Evolutionary conservation across 2,113 vertebrate genomes (phyloP).

Genomic region (Cyphomyrus discorhynchus): DNA sequence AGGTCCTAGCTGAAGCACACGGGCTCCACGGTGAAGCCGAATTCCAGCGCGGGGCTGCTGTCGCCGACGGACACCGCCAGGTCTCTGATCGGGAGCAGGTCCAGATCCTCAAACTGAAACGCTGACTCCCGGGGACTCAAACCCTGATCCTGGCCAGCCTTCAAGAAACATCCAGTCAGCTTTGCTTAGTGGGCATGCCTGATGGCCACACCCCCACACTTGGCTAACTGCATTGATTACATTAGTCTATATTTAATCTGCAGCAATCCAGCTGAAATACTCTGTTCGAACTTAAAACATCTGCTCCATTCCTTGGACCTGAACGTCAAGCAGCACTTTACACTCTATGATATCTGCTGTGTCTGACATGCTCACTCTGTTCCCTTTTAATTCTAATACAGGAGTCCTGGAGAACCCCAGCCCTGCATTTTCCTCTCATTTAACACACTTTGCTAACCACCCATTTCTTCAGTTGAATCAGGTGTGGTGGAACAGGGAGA

Average conservation of each 20-base stretch:
- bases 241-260: neutral
- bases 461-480: too few relatives aligned
- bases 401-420: too few relatives aligned
- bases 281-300: neutral
- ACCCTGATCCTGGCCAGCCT: conserved; percentile 50
- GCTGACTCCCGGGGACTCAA: conserved; percentile 60
- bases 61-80: conserved; percentile 61
- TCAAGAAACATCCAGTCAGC: neutral
- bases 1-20: conserved; percentile 75
- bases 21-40: conserved; percentile 72
- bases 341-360: neutral
- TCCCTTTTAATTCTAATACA: neutral
- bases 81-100: conserved; percentile 75
- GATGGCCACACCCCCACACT: neutral
- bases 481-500: too few relatives aligned
- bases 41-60: conserved; percentile 48
- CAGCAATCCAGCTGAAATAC: neutral
- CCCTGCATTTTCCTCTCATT: too few relatives aligned
- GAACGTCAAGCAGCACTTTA: neutral
- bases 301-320: neutral
- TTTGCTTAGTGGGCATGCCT: neutral
- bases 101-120: conserved; percentile 71
- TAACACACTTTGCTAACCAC: too few relatives aligned
- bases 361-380: neutral
- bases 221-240: neutral